Evolutionary conservation across 2,888 invertebrate genomes (phyloP).

Genomic region (Cheilosia urbana): DNA sequence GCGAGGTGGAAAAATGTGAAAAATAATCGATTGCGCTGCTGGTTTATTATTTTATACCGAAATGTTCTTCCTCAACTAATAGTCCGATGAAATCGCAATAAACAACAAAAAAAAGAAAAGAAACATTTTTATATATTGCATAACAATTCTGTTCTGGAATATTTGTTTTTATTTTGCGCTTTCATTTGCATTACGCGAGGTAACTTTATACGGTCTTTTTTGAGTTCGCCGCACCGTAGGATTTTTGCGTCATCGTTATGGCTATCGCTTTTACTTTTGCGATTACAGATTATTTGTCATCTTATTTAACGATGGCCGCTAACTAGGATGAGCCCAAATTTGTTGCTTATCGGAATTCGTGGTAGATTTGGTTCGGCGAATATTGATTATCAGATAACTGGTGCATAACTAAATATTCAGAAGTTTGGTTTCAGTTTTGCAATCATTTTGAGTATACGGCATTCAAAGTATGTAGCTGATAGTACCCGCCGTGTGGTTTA

Average conservation of each 20-base stretch:
- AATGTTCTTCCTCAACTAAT: slow-evolving; percentile 10
- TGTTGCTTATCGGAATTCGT: too few relatives aligned
- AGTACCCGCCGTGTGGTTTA: too few relatives aligned
- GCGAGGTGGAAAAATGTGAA: slow-evolving; percentile 38
- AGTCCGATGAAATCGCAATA: slow-evolving; percentile 24
- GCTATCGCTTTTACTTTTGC: neutral
- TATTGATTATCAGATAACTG: too few relatives aligned
- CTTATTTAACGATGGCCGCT: too few relatives aligned
- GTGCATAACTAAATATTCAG: too few relatives aligned
- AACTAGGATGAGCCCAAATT: too few relatives aligned
- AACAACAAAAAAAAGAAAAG: neutral
- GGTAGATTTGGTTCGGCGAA: too few relatives aligned
- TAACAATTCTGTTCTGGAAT: slow-evolving; percentile 25
- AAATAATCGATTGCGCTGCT: slow-evolving; percentile 36
- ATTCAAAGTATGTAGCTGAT: too few relatives aligned
- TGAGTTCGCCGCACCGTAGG: neutral
- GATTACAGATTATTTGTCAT: too few relatives aligned
- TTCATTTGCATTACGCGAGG: neutral
- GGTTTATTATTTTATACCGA: slow-evolving; percentile 44
- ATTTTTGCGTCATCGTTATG: neutral
- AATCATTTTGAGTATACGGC: too few relatives aligned
- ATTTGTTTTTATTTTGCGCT: neutral
- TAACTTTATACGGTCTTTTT: neutral
- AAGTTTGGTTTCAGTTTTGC: too few relatives aligned
- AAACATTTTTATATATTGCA: slow-evolving; percentile 18